Evolutionary conservation across 64 coral and sea anemone species (phyloP).

Genomic region (Pachyseris speciosa): DNA sequence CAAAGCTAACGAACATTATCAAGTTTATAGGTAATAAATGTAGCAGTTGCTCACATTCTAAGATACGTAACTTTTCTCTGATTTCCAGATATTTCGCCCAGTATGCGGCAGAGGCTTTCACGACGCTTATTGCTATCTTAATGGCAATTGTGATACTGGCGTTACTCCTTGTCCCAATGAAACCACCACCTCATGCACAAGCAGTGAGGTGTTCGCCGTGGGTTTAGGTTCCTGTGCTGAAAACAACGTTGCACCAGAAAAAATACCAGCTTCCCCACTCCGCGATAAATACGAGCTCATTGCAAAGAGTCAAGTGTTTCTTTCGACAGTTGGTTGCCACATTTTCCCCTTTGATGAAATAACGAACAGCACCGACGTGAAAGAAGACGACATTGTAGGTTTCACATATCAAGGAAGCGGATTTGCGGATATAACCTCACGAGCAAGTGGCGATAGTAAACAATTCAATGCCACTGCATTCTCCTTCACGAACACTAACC

Average conservation of each 20-base stretch:
- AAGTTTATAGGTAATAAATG: too few relatives aligned
- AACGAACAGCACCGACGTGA: conserved; percentile 25
- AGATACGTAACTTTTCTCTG: background rate
- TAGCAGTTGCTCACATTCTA: too few relatives aligned
- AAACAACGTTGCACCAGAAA: background rate
- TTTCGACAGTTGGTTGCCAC: conserved; percentile 28
- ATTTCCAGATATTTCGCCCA: conserved; percentile 39
- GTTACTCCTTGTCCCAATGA: background rate
- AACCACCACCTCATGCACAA: background rate
- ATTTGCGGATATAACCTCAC: conserved; percentile 2
- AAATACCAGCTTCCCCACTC: background rate
- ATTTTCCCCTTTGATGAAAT: conserved; percentile 29
- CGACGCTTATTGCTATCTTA: background rate
- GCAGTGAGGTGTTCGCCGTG: conserved; percentile 11
- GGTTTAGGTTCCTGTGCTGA: conserved; percentile 19
- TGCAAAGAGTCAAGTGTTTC: background rate
- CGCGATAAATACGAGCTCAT: conserved; percentile 37
- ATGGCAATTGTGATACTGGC: background rate
- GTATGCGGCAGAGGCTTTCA: conserved; percentile 24
- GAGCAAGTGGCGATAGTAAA: background rate
- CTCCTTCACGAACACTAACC: background rate
- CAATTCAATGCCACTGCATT: background rate
- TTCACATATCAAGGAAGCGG: conserved; percentile 30
- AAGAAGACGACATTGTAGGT: conserved; percentile 33
- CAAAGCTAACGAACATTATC: too few relatives aligned